Base-by-base conservation (phyloP, 1,140 invertebrate genomes). In the Drosophila seguyi region DNA sequence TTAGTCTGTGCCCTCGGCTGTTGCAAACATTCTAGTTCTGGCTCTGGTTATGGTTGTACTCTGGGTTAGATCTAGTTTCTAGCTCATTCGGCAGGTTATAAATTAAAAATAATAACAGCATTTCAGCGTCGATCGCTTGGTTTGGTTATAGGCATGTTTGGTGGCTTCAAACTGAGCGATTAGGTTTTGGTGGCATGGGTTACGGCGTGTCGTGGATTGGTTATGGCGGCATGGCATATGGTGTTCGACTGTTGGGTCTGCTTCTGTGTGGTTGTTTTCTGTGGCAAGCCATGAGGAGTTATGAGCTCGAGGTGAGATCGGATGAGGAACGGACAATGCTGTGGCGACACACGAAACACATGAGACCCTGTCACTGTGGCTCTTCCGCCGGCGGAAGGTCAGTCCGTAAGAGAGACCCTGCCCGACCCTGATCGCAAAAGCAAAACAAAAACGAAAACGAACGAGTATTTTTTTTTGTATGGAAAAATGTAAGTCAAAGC, bases 21-120 rank as follows among this genome's bases (percentile, higher is more conserved):
- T 53, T 36, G 66, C 66, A 53, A 27, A 44, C 66, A 69, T 67
- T 67, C 66, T 69, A 67, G 66, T 67, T 69, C 42, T 67, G 61
- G 34, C 34, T 55, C 52, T 55, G 52, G 50, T 31, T 25, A 66
- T 31, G 55, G 48, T 50, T 48, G 42, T 41, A 50, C 31, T 60
- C 57, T 14, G 29, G 48, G 31, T 72, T 58, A 36, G 50, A 44
- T 66, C 38, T 65, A 45, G 57, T 47, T 63, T 52, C 57, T 73
- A 62, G 63, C 69, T 60, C 38, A 56, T 72, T 65, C 56, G 22
- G 36, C 56, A 53, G 86, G 79, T 83, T 88, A 81, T 53, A 72
- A 84, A 90, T 91, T 81, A 83, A 90, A 91, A 91, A 90, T 91
- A 91, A 91, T 91, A 87, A 91, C 90, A 91, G 81, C 79, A 66